A percentile compares a stretch with the other conserved stretches of the same genome.
These are phyloP conservation scores for Spatula versicolor DNA, from an alignment of 2,797 vertebrate genomes.

Conservation along the genomic window DNA sequence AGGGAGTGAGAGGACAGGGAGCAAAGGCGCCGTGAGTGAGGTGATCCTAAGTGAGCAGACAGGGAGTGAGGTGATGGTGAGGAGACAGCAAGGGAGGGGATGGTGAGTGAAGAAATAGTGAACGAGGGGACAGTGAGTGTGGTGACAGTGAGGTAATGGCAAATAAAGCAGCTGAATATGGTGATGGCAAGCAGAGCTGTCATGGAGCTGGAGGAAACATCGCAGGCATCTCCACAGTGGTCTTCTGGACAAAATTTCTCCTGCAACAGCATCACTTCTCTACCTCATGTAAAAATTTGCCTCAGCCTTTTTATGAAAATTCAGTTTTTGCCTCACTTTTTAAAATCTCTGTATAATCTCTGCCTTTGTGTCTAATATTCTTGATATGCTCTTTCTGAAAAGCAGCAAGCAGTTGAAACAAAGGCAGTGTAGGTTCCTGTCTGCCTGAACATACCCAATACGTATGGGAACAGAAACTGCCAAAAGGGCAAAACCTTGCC, in stretches of 20 bases:
- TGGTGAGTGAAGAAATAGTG: fast-evolving
- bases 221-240: not conserved
- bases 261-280: not conserved
- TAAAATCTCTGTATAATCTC: not conserved
- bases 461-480: not conserved
- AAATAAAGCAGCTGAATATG: not conserved
- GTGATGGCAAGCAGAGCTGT: not conserved
- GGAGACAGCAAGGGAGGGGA: not conserved
- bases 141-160: too few relatives aligned
- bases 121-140: too few relatives aligned
- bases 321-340: not conserved
- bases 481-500: not conserved
- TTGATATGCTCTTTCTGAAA: not conserved
- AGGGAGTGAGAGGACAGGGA: not conserved
- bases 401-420: not conserved
- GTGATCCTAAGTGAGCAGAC: not conserved
- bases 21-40: not conserved
- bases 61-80: not conserved
- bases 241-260: not conserved
- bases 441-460: not conserved
- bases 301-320: not conserved
- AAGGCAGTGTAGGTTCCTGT: not conserved
- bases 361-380: not conserved
- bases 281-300: not conserved
- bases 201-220: not conserved